Conservation (phyloP, 2,113 vertebrate genomes). For the Promerops cafer region DNA sequence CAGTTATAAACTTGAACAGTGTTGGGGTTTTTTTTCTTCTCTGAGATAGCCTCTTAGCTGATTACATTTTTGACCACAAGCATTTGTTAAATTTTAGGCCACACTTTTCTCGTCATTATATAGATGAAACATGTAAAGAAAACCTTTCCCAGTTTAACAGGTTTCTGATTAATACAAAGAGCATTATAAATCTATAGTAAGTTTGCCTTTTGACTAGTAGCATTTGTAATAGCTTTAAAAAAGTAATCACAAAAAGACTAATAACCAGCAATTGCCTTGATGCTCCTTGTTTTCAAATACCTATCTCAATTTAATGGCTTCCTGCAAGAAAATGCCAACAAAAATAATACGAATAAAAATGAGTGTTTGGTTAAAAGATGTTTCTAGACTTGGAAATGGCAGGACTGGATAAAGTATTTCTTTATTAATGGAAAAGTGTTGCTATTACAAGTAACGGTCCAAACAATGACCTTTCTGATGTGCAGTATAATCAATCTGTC, state of each 20-base stretch:
- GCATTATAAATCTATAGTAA: background rate
- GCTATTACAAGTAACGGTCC: background rate
- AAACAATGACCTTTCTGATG: background rate
- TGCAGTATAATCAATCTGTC: background rate
- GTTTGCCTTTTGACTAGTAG: background rate
- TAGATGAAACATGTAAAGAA: background rate
- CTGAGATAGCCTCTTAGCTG: background rate
- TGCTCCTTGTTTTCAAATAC: background rate
- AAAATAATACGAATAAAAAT: background rate
- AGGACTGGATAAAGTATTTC: background rate
- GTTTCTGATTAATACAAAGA: background rate
- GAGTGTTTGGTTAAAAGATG: background rate
- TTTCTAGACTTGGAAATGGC: background rate
- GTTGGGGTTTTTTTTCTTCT: background rate
- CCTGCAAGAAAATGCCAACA: background rate
- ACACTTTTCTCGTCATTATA: background rate
- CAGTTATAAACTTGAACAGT: background rate
- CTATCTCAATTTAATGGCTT: background rate
- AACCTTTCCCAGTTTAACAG: background rate
- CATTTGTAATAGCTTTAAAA: background rate
- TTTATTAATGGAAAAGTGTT: background rate
- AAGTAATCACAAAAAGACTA: background rate
- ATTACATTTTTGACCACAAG: background rate
- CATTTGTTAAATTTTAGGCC: background rate
- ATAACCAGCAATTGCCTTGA: background rate